phyloP scores from a whole-genome alignment of 2,888 invertebrate genomes.

The Chrysolina haemoptera region DNA sequence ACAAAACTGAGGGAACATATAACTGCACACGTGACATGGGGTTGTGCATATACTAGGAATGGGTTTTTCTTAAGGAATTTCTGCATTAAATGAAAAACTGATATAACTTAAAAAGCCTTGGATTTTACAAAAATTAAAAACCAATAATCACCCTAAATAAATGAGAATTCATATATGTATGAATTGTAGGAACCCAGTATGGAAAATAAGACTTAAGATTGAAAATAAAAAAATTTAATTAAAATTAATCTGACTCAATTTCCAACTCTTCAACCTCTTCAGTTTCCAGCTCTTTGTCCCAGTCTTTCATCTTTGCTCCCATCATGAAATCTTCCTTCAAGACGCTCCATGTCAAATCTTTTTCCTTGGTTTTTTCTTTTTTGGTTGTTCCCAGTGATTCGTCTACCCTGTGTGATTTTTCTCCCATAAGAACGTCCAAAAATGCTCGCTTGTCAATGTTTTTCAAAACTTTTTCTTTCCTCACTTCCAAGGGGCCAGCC shows the following conservation, averaged over 20 bases:
- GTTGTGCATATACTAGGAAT: too few relatives aligned
- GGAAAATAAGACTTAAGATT: not conserved
- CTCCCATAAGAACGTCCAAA: conserved; percentile 84
- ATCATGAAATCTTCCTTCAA: conserved; percentile 90
- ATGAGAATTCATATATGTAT: too few relatives aligned
- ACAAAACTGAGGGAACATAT: too few relatives aligned
- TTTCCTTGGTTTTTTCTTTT: conserved; percentile 51
- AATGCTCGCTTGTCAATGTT: conserved; percentile 84
- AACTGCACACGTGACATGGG: too few relatives aligned
- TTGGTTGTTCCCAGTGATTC: conserved; percentile 70
- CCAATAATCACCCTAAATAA: too few relatives aligned
- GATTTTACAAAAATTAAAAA: too few relatives aligned
- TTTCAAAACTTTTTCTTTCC: conserved; percentile 83
- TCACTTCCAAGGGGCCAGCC: conserved; percentile 83
- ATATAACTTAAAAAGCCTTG: too few relatives aligned
- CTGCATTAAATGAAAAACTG: too few relatives aligned
- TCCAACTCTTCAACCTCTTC: conserved; percentile 61
- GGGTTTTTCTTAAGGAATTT: too few relatives aligned
- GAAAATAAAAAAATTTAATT: conserved; percentile 25
- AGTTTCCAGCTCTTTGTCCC: conserved; percentile 83
- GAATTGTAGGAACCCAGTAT: too few relatives aligned
- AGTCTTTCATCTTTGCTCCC: conserved; percentile 90
- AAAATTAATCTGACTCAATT: conserved; percentile 47
- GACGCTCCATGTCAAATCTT: conserved; percentile 75
- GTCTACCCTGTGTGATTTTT: conserved; percentile 70